Evolutionary conservation across 2,797 vertebrate genomes (phyloP).

Genomic region (Synanceia verrucosa): DNA sequence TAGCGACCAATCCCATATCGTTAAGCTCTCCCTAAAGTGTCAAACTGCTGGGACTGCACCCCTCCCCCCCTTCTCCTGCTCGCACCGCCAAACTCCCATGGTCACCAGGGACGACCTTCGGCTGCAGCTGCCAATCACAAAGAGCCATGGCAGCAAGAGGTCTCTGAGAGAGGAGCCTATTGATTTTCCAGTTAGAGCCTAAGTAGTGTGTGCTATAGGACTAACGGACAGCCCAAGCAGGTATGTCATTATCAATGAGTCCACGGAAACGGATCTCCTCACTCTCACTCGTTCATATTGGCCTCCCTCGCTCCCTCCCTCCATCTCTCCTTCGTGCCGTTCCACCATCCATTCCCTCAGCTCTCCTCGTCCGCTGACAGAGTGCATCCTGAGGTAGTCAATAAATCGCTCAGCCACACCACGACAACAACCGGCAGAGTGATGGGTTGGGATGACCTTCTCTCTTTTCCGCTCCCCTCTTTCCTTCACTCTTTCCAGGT

Average conservation of each 20-base stretch:
- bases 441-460: constrained; percentile 68
- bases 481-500: constrained; percentile 35
- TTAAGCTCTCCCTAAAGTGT: constrained; percentile 94
- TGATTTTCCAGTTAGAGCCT: constrained; percentile 99
- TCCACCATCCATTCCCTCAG: constrained; percentile 28
- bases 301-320: constrained; percentile 37
- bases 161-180: constrained; percentile 90
- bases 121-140: constrained; percentile 88
- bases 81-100: constrained; percentile 79
- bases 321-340: constrained; percentile 46
- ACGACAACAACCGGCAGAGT: constrained; percentile 79
- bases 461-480: constrained; percentile 33
- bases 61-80: constrained; percentile 35
- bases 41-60: constrained; percentile 75
- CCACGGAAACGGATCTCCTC: constrained; percentile 87
- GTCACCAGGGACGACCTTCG: constrained; percentile 83
- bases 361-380: constrained; percentile 84
- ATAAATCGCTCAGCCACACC: constrained; percentile 92
- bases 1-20: constrained; percentile 86
- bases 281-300: constrained; percentile 89
- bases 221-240: constrained; percentile 96
- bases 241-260: constrained; percentile 99
- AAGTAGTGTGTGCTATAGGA: constrained; percentile 97
- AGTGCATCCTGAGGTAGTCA: constrained; percentile 86
- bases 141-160: constrained; percentile 91